Conservation (phyloP, 2,888 invertebrate genomes). For the Diadegma fenestrale region DNA sequence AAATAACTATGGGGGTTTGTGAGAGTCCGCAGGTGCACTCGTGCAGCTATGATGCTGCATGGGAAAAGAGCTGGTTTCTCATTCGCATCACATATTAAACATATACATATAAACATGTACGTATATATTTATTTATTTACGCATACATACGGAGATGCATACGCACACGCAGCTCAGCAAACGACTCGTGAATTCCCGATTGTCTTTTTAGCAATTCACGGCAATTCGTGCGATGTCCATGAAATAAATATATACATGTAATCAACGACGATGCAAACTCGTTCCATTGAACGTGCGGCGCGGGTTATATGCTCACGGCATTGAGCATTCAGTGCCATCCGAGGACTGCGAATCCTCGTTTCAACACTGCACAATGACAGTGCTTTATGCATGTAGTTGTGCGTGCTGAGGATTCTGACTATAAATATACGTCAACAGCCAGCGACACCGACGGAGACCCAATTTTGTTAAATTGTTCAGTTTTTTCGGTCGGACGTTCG, state of each 20-base stretch:
- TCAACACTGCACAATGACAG: slow-evolving; percentile 23
- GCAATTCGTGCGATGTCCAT: slow-evolving; percentile 58
- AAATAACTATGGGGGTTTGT: slow-evolving; percentile 28
- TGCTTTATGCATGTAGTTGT: not conserved
- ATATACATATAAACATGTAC: not conserved
- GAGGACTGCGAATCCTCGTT: slow-evolving; percentile 42
- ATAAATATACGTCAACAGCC: not conserved
- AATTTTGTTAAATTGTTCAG: too few relatives aligned
- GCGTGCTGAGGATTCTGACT: not conserved
- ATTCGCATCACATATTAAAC: slow-evolving; percentile 56
- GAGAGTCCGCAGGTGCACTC: slow-evolving; percentile 8
- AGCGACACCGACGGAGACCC: too few relatives aligned
- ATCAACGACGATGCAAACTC: slow-evolving; percentile 26
- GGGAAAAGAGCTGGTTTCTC: slow-evolving; percentile 55
- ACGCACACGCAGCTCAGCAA: slow-evolving; percentile 24
- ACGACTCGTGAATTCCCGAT: slow-evolving; percentile 61
- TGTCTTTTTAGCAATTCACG: slow-evolving; percentile 62
- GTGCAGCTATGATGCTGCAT: slow-evolving; percentile 12
- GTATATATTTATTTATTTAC: not conserved
- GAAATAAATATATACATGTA: slow-evolving; percentile 21
- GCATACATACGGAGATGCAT: not conserved
- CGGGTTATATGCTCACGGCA: slow-evolving; percentile 38
- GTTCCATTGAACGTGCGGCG: slow-evolving; percentile 27
- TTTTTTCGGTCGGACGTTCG: too few relatives aligned
- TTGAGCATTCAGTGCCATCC: slow-evolving; percentile 59